Evolutionary conservation across 2,113 vertebrate genomes (phyloP), one percentile per base, ranked within the genome.

Genomic region (Notothenia coriiceps): DNA sequence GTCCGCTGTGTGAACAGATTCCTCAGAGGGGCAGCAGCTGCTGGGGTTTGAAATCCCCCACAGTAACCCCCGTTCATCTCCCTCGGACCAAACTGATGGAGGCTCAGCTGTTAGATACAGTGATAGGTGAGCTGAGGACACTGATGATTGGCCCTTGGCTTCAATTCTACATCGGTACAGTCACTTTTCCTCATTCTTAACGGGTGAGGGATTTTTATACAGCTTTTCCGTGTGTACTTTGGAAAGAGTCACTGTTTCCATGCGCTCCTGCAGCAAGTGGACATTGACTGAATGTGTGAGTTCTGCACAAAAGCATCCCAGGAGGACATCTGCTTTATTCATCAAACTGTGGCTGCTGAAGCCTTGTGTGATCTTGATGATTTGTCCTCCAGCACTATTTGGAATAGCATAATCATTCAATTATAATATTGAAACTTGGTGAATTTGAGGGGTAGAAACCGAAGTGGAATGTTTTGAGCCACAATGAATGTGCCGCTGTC

Each of bases 1-100:
- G 10, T n/a, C 46, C 29, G 43, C 14, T 86, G 81, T 80, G 55
- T 62, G 49, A 63, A 7, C 68, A 12, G 9, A 73, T 77, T 66
- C 66, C 25, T 67, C 20, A 15, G 35, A 4, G 22, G 15, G 47
- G 35, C 56, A 11, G 50, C 18, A 62, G 52, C 69, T 67, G 61
- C 52, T 20, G 25, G 13, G 18, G 29, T 70, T 52, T 79, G 35
- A 63, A 51, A 51, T 22, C 1, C 1, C 40, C 50, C 17, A 71
- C 44, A 66, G 8, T 20, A 2, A 13, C 54, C 33, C 64, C n/a
- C 25, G 22, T 73, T 65, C 55, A 50, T 33, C 52, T n/a, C n/a
- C 12, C 60, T 25, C 51, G 18, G 18, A 50, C 1, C 51, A n/a
- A 17, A 18, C 25, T 6, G 60, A 64, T n/a, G 10, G 8, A 13